Evolutionary conservation across 2,797 vertebrate species (phyloP).

Genomic region (Lacerta agilis): DNA sequence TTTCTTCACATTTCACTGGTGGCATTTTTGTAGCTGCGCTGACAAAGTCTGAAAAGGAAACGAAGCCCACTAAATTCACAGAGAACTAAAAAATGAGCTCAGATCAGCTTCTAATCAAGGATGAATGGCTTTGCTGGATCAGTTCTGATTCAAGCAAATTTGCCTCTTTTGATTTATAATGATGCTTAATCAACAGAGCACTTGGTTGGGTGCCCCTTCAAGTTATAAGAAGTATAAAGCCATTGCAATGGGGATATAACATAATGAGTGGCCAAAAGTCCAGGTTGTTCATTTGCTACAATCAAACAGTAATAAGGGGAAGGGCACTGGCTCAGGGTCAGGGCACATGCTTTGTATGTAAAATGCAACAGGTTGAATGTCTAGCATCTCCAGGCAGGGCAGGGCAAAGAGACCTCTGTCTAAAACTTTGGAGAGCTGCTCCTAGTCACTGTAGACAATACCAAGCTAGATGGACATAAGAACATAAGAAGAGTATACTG

Average conservation of each 20-base stretch:
- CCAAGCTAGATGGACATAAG: too few species aligned
- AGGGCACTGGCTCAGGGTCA: too few species aligned
- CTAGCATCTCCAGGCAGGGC: too few species aligned
- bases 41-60: background rate
- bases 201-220: background rate
- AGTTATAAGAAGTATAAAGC: background rate
- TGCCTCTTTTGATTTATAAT: background rate
- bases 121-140: background rate
- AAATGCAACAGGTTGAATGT: too few species aligned
- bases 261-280: background rate
- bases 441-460: too few species aligned
- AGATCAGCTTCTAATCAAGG: background rate
- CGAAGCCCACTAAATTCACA: background rate
- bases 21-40: background rate
- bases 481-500: too few species aligned
- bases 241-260: background rate
- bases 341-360: too few species aligned
- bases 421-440: too few species aligned
- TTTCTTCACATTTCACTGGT: conserved; percentile 1
- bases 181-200: background rate
- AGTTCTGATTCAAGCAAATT: background rate
- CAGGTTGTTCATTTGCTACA: background rate
- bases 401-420: too few species aligned
- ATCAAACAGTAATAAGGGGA: background rate
- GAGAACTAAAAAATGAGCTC: background rate